Base-by-base conservation (phyloP, 2,113 vertebrate species). In the Perca fluviatilis region DNA sequence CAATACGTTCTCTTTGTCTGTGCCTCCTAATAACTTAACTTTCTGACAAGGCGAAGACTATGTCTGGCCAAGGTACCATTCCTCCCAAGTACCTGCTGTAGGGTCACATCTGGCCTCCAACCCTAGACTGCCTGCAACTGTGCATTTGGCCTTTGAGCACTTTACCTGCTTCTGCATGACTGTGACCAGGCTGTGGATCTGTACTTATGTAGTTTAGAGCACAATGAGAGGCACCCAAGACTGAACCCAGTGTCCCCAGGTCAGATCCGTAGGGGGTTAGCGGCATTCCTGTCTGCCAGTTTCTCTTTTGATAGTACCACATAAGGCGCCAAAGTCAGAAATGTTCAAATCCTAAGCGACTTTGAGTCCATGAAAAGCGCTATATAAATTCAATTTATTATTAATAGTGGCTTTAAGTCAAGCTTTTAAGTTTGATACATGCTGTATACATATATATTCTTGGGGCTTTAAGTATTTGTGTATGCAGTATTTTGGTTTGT, bases 31-130 rank as follows among this genome's bases (percentile, higher is more conserved):
- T n/a, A 18, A 18, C n/a, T 36, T 12, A 25, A 25, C 30, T 27
- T 51, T 23, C 46, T 51, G 36, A 43, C 6, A 51, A 54, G 49
- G 13, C 9, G n/a, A 11, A 53, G 30, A 36, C 21, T 19, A 9
- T 3, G n/a, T 51, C 47, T 62, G 50, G 18, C 47, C 23, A 15
- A 16, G 43, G 47, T 72, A 60, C 56, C 27, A 14, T 19, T 49
- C 23, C 64, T 68, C 65, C 15, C 14, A 7, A 13, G 57, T 46
- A 74, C n/a, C 56, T 69, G 62, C 27, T 16, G n/a, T 12, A 25
- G 13, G 62, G 60, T 77, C 79, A 80, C 84, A 80, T 85, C 82
- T 88, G 84, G 68, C 56, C 62, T 80, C 61, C 11, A 61, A 75
- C 64, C 47, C 47, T 50, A 4, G 46, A 74, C 25, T 11, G 51